These are phyloP conservation scores for Poecilia latipinna DNA, from an alignment of 2,113 vertebrate species.

Conservation along the genomic window DNA sequence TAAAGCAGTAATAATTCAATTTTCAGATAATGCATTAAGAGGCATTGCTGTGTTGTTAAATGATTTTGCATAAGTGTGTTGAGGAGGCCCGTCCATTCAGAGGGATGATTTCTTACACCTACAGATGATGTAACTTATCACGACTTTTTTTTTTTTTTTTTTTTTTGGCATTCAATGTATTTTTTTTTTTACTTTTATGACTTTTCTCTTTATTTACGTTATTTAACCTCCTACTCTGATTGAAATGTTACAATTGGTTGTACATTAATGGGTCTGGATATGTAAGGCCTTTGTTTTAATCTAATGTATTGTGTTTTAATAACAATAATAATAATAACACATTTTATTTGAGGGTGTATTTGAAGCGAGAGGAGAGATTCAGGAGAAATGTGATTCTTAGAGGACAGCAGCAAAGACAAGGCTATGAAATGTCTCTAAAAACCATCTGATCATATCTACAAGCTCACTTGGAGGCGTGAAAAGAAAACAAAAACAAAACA, in stretches of 20 bases:
- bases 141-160: neutral
- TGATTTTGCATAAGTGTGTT: neutral
- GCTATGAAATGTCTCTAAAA: too few species aligned
- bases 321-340: too few species aligned
- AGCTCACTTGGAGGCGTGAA: too few species aligned
- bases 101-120: neutral
- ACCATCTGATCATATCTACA: too few species aligned
- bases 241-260: neutral
- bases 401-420: too few species aligned
- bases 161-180: neutral
- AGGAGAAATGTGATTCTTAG: neutral
- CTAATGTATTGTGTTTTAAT: too few species aligned
- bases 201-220: neutral
- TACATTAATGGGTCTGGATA: neutral
- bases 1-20: neutral
- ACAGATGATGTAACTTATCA: neutral
- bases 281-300: neutral
- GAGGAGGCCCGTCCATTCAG: neutral
- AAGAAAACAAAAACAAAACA: too few species aligned
- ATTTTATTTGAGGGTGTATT: neutral
- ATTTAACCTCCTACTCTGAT: neutral
- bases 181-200: neutral
- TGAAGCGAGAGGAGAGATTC: neutral
- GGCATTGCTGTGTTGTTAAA: neutral
- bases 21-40: neutral